Evolutionary conservation across 1,140 invertebrate genomes (phyloP).

Genomic region (Subanguina moxae): DNA sequence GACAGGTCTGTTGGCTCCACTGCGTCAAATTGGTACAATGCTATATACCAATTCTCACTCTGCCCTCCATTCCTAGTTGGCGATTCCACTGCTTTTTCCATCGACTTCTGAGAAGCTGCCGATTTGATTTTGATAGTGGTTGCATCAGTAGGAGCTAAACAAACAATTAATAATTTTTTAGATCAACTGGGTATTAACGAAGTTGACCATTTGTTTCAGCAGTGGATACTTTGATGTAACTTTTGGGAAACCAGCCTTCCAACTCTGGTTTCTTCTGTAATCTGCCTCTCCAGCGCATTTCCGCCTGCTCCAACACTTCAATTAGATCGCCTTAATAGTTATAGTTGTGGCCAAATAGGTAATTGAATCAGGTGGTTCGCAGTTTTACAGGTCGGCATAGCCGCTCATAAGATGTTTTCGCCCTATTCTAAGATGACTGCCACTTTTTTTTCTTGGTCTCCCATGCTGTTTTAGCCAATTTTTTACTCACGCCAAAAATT

Average conservation of each 20-base stretch:
- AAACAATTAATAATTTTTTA: background rate
- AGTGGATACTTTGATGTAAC: conserved; percentile 66
- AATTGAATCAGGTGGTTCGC: too few relatives aligned
- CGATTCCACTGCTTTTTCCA: background rate
- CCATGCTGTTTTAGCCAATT: too few relatives aligned
- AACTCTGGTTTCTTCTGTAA: conserved; percentile 51
- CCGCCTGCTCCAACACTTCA: conserved; percentile 68
- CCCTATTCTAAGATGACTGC: too few relatives aligned
- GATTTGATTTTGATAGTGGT: background rate
- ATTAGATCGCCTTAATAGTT: conserved; percentile 65
- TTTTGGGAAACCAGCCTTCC: conserved; percentile 72
- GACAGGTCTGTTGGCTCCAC: conserved; percentile 81
- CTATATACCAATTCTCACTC: conserved; percentile 49
- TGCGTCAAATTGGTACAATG: conserved; percentile 68
- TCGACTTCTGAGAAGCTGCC: background rate
- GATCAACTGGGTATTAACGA: background rate
- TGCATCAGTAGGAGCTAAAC: background rate
- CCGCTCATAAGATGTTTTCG: too few relatives aligned
- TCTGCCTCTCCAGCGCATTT: conserved; percentile 71
- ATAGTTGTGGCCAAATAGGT: too few relatives aligned
- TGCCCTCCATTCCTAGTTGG: background rate
- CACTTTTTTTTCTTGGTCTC: too few relatives aligned
- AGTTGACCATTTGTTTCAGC: background rate
- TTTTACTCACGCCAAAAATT: too few relatives aligned
- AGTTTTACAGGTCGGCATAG: too few relatives aligned